phyloP scores from a whole-genome alignment of 1,140 invertebrate species.

The Littorina saxatilis region DNA sequence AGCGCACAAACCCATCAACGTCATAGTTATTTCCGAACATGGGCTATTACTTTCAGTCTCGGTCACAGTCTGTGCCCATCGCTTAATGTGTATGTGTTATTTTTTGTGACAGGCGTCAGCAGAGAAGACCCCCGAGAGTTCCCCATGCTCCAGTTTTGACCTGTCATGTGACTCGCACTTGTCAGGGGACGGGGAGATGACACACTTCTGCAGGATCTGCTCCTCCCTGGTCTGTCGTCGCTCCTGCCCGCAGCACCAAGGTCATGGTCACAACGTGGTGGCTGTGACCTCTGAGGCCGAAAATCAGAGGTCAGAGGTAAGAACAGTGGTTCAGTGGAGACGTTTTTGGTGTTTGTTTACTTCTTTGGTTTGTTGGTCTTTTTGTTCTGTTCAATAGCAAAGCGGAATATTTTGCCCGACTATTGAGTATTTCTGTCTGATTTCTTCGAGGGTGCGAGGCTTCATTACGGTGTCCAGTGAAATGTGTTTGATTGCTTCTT shows the following conservation, averaged over 20 bases:
- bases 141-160: neutral
- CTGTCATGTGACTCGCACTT: neutral
- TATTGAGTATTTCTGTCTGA: too few relatives aligned
- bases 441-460: too few relatives aligned
- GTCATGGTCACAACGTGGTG: neutral
- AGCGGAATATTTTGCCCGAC: too few relatives aligned
- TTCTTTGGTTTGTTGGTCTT: too few relatives aligned
- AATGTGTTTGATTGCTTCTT: too few relatives aligned
- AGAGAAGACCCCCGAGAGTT: neutral
- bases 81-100: neutral
- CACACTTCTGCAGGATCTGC: constrained; percentile 18
- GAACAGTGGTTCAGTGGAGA: too few relatives aligned
- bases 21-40: too few relatives aligned
- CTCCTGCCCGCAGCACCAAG: constrained; percentile 4
- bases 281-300: neutral
- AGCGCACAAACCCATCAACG: too few relatives aligned
- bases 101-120: neutral
- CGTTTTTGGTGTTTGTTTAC: too few relatives aligned
- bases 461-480: too few relatives aligned
- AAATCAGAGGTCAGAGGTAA: constrained; percentile 27
- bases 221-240: constrained; percentile 8
- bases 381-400: too few relatives aligned
- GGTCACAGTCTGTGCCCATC: neutral
- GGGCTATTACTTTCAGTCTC: neutral
- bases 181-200: neutral